Base-by-base conservation (phyloP, 2,888 invertebrate genomes). In the Bruchidius siliquastri region DNA sequence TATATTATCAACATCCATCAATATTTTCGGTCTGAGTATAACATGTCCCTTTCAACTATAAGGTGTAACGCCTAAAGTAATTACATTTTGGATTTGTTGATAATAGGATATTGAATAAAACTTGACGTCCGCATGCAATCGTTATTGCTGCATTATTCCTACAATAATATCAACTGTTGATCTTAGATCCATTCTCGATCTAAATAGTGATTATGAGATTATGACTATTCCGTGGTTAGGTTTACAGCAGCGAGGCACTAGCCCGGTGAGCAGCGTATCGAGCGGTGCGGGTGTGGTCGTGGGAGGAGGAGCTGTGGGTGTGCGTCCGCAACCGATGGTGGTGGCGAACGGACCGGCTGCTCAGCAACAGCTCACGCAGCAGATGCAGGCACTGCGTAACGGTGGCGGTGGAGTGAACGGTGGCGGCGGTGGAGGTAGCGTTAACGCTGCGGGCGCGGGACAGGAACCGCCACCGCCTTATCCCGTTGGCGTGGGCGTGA, bases 321-420 rank as follows among this genome's bases (percentile, higher is more conserved):
- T 49, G 13, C 49, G 49, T 3, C 88, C 92, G 66, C 92, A 91
- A 82, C 95, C 93, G 74, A 94, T 94, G 92, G 92, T 95, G 77
- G 93, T 94, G 72, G 94, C 92, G 76, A 81, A 81, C 68, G 79
- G 80, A 10, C 80, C 80, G 3, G 80, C 80, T 83, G 93, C 91
- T 72, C 95, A 96, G 84, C 96, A 96, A 82, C 96, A 96, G 86
- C 88, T 96, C 72, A 89, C 92, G 73, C 96, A 96, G 85, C 96
- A 96, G 85, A 94, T 96, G 87, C 96, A 96, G 87, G 95, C 94
- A 22, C 88, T 96, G 76, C 93, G 90, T 83, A 90, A 96, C 79
- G 94, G 94, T 85, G 92, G 92, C 81, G 89, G 89, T 76, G 89
- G 89, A 69, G 88, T 88, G 4, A 87, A 89, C 6, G 93, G 90